Evolutionary conservation across 2,888 invertebrate genomes (phyloP).

Genomic region (Bombyx huttoni): DNA sequence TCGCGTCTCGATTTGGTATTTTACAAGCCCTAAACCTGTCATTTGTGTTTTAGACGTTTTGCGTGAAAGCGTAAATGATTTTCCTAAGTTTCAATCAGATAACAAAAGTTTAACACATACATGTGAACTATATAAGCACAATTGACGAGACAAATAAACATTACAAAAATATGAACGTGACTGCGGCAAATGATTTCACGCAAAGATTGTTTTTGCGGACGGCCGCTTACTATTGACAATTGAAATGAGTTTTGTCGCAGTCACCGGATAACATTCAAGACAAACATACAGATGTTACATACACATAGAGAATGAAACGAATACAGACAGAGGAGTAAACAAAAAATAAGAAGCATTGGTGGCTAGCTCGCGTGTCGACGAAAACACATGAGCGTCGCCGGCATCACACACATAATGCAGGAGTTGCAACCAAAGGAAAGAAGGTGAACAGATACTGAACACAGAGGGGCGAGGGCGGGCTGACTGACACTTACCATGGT

Average conservation of each 20-base stretch:
- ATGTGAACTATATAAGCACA: constrained; percentile 61
- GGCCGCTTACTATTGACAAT: constrained; percentile 24
- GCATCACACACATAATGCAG: constrained; percentile 71
- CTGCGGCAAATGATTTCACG: constrained; percentile 46
- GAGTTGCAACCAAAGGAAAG: constrained; percentile 70
- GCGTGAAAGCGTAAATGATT: constrained; percentile 74
- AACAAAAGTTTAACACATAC: constrained; percentile 59
- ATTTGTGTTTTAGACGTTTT: constrained; percentile 64
- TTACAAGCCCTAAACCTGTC: constrained; percentile 58
- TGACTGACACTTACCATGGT: constrained; percentile 95
- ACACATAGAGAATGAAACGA: constrained; percentile 74
- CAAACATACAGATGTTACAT: constrained; percentile 74
- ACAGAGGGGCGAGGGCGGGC: constrained; percentile 74
- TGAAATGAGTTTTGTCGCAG: constrained; percentile 48
- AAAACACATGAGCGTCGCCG: constrained; percentile 57
- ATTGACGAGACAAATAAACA: constrained; percentile 71
- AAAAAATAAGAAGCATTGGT: constrained; percentile 64
- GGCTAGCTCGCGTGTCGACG: constrained; percentile 58
- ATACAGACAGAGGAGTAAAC: constrained; percentile 71
- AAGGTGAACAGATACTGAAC: constrained; percentile 69
- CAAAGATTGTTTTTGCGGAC: constrained; percentile 14
- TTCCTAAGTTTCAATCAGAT: constrained; percentile 66
- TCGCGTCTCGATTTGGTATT: constrained; percentile 60
- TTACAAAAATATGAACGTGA: constrained; percentile 60
- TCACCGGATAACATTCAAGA: constrained; percentile 67